Percentiles rank a stretch among this genome's conserved stretches.
These are phyloP conservation scores for Hipposideros armiger DNA, from an alignment of 2,113 vertebrate genomes.

Conservation along the genomic window DNA sequence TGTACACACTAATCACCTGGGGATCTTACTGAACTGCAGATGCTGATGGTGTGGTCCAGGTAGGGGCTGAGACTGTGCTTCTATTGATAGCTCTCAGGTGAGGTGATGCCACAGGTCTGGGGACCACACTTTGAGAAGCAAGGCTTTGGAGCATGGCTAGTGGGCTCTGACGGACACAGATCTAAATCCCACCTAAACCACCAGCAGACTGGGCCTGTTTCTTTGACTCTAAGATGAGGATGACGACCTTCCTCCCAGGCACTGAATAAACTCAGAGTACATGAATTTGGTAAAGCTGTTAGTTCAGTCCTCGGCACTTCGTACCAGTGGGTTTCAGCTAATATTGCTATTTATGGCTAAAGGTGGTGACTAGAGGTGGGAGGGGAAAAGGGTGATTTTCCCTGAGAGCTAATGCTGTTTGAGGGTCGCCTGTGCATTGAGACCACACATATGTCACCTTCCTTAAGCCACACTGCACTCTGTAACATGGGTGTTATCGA, in stretches of 20 bases:
- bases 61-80: background rate
- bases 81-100: background rate
- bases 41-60: background rate
- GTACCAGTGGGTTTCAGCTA: background rate
- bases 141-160: background rate
- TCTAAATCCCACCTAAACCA: background rate
- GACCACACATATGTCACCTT: background rate
- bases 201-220: background rate
- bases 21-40: background rate
- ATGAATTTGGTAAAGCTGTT: background rate
- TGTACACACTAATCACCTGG: too few relatives aligned
- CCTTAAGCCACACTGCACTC: too few relatives aligned
- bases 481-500: rapidly evolving
- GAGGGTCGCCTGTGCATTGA: background rate
- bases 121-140: background rate
- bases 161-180: rapidly evolving
- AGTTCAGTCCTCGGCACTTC: background rate
- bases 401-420: background rate
- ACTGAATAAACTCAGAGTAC: background rate
- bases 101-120: background rate
- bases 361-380: background rate
- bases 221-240: background rate
- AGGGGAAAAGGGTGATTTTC: background rate
- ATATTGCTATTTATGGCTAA: background rate
- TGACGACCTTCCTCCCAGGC: background rate